Base-by-base conservation (phyloP, 2,797 vertebrate species). In the Gymnopithys bicolor region DNA sequence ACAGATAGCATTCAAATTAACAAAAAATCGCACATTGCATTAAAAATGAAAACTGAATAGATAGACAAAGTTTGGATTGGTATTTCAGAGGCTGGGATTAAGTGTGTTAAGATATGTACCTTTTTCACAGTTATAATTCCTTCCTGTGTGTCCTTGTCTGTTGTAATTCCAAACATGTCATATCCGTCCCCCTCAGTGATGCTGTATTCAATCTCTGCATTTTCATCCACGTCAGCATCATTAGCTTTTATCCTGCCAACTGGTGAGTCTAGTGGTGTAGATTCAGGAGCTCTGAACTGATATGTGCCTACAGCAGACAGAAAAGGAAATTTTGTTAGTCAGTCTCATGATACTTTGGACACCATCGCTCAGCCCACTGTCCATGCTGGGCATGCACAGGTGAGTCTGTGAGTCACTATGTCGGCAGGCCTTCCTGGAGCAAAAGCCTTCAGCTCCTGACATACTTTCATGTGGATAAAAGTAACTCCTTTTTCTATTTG, bases 161-260 rank as follows among this genome's bases (percentile, higher is more conserved):
- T 98, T 95, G 93, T 73, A 88, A 99, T 97, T 21, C 98, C 98
- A 83, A 99, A 99, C 98, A 98, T 96, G 90, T 99, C 98, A 22
- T 98, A 98, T 10, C 98, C 98, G 14, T 99, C 99, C 41, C 98
- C 98, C 6, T 98, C 97, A 18, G 97, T 98, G 94, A 99, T 98
- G 94, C 97, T 98, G 97, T 99, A 99, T 68, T 98, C 98, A 95
- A 99, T 99, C 93, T 98, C 98, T 0, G 99, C 99, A 9, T 99
- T 99, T 96, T 98, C 98, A 52, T 98, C 98, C 30, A 98, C 95
- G 5, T 99, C 99, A 0, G 98, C 98, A 39, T 99, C 99, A 7
- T 97, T 97, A 88, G 99, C 99, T 75, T 96, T 98, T 96, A 99
- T 98, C 79, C 97, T 96, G 45, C 99, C 99, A 75, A 99, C 94